Base-by-base conservation (phyloP, 2,888 invertebrate species). In the Drosophila paramelanica region DNA sequence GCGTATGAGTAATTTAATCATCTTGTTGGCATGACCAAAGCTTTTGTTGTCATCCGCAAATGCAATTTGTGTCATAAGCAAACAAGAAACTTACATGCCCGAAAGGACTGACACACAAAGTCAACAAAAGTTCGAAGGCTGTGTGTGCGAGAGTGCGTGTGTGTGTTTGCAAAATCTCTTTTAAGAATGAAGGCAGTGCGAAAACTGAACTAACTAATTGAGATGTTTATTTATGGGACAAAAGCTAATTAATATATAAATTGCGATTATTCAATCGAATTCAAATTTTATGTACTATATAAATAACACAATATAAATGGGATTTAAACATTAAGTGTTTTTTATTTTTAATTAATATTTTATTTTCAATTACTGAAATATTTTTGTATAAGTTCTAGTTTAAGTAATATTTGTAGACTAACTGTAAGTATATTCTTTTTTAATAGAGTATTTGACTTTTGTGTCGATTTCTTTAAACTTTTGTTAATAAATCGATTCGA, bases 1-100 rank as follows among this genome's bases (percentile, higher is more conserved):
- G 83, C 86, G 86, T 83, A 75, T 86, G 79, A 68, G 83, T 83
- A 86, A 83, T 83, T 79, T 86, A 83, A 83, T 82, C 86, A 83
- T 81, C 74, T 77, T 79, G 81, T 69, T 79, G 72, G 69, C 72
- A 62, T 66, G 77, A 55, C 77, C 79, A 61, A 82, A 77, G 68
- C 80, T 79, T 77, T 77, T 77, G 85, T 79, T 85, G 85, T 71
- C 82, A 79, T 77, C 85, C 80, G 67, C 80, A 83, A 83, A 82
- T 85, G 80, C 83, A 85, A 85, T 80, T 83, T 83, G 72, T 78
- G 79, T 74, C 86, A 73, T 67, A 83, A 73, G 67, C 73, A 81
- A 83, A 77, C 75, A 62, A 65, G 49, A 77, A 77, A 69, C 67
- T 68, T 55, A 67, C 66, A 62, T 68, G 64, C 31, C 65, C 60